phyloP scores from a whole-genome alignment of 2,797 vertebrate species.

The Melopsittacus undulatus region DNA sequence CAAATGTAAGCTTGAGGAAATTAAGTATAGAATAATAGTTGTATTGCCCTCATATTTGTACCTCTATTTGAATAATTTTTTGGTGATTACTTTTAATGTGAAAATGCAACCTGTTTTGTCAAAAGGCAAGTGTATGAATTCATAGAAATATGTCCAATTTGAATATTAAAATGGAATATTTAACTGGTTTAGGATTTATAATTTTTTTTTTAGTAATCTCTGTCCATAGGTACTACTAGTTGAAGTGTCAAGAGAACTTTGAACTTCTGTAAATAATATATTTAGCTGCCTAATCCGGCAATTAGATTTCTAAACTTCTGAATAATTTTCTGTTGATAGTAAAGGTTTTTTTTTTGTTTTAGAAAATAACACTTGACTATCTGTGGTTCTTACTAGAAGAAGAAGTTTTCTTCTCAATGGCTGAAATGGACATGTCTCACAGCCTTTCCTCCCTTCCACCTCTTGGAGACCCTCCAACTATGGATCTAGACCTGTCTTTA shows the following conservation, averaged over 20 bases:
- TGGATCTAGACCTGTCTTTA: conserved; percentile 94
- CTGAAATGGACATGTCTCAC: conserved; percentile 99
- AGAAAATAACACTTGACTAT: not conserved
- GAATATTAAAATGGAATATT: not conserved
- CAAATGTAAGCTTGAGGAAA: not conserved
- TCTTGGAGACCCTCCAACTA: conserved; percentile 93
- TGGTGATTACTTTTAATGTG: not conserved
- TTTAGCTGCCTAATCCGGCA: not conserved
- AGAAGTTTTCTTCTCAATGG: conserved; percentile 99
- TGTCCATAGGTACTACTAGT: not conserved
- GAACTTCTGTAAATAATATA: not conserved
- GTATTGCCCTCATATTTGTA: not conserved
- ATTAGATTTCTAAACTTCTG: not conserved
- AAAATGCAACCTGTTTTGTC: not conserved
- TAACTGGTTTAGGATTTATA: not conserved
- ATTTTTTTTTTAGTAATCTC: not conserved
- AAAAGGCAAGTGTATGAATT: not conserved
- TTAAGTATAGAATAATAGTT: not conserved
- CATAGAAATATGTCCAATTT: not conserved
- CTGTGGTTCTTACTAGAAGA: conserved; percentile 79
- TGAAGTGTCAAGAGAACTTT: not conserved
- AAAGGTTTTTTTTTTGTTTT: not conserved
- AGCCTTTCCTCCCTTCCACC: conserved; percentile 96
- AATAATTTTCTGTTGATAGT: not conserved
- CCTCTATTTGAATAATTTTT: not conserved